Percentiles rank a stretch among this genome's conserved stretches.
Conservation (phyloP, 2,113 vertebrate species). For the Silurus asotus region DNA sequence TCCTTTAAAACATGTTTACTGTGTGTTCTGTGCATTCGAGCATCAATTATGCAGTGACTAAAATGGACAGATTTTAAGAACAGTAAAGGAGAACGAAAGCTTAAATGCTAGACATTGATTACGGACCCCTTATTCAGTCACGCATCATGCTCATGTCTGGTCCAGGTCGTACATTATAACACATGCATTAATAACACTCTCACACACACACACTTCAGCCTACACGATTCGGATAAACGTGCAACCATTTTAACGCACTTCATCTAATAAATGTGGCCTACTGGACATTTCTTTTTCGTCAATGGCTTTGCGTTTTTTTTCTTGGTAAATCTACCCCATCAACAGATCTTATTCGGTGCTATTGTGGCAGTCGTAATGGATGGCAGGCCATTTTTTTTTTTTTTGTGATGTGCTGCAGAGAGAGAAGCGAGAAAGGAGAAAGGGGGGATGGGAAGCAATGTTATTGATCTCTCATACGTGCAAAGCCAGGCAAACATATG, state of each 20-base stretch:
- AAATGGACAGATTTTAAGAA: not conserved
- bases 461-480: constrained; percentile 76
- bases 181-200: not conserved
- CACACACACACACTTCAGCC: not conserved
- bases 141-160: not conserved
- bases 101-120: not conserved
- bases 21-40: not conserved
- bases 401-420: constrained; percentile 58
- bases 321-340: constrained; percentile 3
- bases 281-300: not conserved
- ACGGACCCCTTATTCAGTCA: not conserved
- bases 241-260: not conserved
- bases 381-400: constrained; percentile 62
- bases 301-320: not conserved
- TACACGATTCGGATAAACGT: not conserved
- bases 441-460: constrained; percentile 66
- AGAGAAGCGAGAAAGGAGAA: constrained; percentile 54
- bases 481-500: constrained; percentile 76
- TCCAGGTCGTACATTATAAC: not conserved
- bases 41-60: not conserved
- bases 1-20: not conserved
- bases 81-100: not conserved
- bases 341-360: constrained; percentile 42
- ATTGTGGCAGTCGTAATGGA: constrained; percentile 64
- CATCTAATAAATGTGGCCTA: not conserved